phyloP scores from a whole-genome alignment of 1,140 invertebrate genomes.

The Drosophila serrata region DNA sequence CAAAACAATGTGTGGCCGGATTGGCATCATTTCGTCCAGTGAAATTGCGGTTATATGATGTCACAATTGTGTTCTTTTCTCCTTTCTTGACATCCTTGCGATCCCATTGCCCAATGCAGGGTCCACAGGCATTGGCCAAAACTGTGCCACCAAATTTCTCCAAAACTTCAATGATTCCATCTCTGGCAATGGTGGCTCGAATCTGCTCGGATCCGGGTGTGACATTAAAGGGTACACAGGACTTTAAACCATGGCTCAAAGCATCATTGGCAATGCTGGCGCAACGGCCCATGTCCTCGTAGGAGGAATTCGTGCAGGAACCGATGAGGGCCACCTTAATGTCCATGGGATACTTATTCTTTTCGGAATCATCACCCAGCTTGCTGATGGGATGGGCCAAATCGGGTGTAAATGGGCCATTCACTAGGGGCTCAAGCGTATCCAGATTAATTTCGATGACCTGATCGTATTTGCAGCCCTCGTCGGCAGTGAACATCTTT shows the following conservation, averaged over 20 bases:
- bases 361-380: constrained; percentile 93
- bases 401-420: constrained; percentile 99
- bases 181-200: constrained; percentile 98
- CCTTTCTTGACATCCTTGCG: constrained; percentile 98
- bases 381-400: constrained; percentile 98
- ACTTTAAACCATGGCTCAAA: constrained; percentile 95
- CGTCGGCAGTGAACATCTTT: constrained; percentile 93
- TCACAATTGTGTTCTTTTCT: constrained; percentile 99
- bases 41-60: constrained; percentile 99
- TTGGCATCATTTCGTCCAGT: constrained; percentile 99
- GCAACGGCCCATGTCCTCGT: constrained; percentile 99
- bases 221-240: constrained; percentile 98
- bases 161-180: constrained; percentile 94
- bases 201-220: constrained; percentile 99
- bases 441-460: constrained; percentile 91
- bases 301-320: constrained; percentile 99
- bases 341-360: constrained; percentile 97
- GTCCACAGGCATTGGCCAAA: constrained; percentile 99
- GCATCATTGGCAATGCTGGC: constrained; percentile 97
- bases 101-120: constrained; percentile 99
- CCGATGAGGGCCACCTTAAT: constrained; percentile 99
- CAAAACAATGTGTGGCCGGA: constrained; percentile 99
- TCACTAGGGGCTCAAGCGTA: constrained; percentile 97
- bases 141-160: constrained; percentile 90
- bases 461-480: constrained; percentile 94